These are phyloP conservation scores for Tetrao urogallus DNA, from an alignment of 2,113 vertebrate genomes.

Conservation along the genomic window DNA sequence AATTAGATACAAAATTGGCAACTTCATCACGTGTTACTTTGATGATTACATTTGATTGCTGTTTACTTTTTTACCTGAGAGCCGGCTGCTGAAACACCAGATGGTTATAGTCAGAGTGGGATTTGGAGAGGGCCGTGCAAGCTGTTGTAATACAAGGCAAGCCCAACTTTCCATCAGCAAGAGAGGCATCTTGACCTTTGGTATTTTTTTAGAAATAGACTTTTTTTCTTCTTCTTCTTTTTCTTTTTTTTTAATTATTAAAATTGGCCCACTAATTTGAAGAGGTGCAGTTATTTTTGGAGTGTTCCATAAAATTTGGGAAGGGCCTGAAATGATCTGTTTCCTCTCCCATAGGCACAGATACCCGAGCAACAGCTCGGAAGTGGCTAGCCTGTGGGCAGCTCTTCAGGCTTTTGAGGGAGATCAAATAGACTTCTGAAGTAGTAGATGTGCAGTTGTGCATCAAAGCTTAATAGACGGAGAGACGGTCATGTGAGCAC, in stretches of 20 bases:
- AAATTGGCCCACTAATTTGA: neutral
- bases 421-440: neutral
- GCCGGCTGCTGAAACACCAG: neutral
- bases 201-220: neutral
- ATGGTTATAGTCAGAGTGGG: conserved; percentile 23
- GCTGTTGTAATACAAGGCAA: neutral
- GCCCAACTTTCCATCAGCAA: neutral
- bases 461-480: neutral
- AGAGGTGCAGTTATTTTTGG: neutral
- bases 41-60: conserved; percentile 23
- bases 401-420: neutral
- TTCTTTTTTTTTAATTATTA: neutral
- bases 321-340: neutral
- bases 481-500: neutral
- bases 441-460: neutral
- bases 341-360: neutral
- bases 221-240: neutral
- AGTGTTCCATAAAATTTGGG: neutral
- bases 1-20: conserved; percentile 34
- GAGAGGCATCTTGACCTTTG: conserved; percentile 16
- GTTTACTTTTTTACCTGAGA: conserved; percentile 49
- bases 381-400: neutral
- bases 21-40: conserved; percentile 37
- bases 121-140: neutral
- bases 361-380: no score